Percentiles rank a stretch among this genome's conserved stretches.
These are phyloP conservation scores for Steinernema khuongi DNA, from an alignment of 1,140 invertebrate genomes.

Conservation along the genomic window DNA sequence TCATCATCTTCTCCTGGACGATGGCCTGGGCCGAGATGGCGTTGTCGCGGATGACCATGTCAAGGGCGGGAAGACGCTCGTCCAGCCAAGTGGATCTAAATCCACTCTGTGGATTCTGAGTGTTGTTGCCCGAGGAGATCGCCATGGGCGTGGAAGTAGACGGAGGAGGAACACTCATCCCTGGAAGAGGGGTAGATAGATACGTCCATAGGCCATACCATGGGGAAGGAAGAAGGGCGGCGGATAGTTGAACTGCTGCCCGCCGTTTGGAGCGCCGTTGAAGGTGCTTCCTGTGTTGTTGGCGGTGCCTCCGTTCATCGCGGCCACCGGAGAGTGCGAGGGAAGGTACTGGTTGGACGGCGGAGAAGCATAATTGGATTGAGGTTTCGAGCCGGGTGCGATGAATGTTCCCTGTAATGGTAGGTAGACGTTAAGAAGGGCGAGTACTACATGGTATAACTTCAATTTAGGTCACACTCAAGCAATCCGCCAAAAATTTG, in stretches of 20 bases:
- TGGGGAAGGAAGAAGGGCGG: background rate
- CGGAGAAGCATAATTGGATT: background rate
- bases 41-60: conserved; percentile 1
- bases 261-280: background rate
- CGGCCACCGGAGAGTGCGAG: background rate
- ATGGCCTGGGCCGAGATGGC: background rate
- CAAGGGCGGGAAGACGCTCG: background rate
- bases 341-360: background rate
- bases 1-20: conserved; percentile 9
- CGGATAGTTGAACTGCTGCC: background rate
- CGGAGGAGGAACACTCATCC: background rate
- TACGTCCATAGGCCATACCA: background rate
- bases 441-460: background rate
- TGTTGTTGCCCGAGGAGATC: background rate
- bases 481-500: too few species aligned
- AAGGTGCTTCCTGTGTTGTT: background rate
- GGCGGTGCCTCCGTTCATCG: background rate
- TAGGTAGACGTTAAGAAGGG: background rate
- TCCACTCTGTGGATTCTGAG: background rate
- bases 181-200: background rate
- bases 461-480: background rate
- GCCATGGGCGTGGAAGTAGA: background rate
- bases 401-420: background rate
- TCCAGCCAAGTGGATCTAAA: background rate
- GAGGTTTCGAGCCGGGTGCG: background rate